Base-by-base conservation (phyloP, 2,888 invertebrate genomes). In the Amorpha juglandis region DNA sequence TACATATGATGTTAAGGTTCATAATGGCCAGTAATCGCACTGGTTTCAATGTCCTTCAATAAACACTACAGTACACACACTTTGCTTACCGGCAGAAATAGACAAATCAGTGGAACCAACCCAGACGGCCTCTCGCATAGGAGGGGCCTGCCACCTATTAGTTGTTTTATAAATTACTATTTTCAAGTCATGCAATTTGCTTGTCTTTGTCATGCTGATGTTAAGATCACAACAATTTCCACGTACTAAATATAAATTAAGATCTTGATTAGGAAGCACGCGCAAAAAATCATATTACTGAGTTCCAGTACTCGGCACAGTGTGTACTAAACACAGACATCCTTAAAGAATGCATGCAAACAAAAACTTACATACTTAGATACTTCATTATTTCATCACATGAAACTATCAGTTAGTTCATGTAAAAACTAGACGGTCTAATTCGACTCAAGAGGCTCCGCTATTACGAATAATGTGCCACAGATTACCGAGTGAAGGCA, bases 401-500 rank as follows among this genome's bases (percentile, higher is more conserved):
- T 75, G 70, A 71, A 78, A 77, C 80, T 77, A 75, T 78, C 72
- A 78, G 77, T 77, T 71, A 67, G 69, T 75, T 78, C 76, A 75
- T 74, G 78, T 73, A 77, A 76, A 75, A 74, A 77, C 67, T 73
- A 73, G 77, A 77, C 77, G 70, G 75, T 78, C 79, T 81, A 82
- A 87, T 83, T 82, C 77, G 67, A 70, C 71, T 70, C 79, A 86
- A 88, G 81, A 87, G 82, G 82, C 75, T 76, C 67, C 66, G 76
- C 77, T 81, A 82, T 83, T 81, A 84, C 84, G 76, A 83, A 79
- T 88, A 89, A 90, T 90, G 84, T 80, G 78, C 75, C 81, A 82
- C 79, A 88, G 83, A 91, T 90, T 90, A 88, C 79, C 88, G 83
- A 82, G 83, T 81, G 78, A 80, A 77, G 74, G 77, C 79, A 78